Base-by-base conservation (phyloP, 2,888 invertebrate species). In the Papilio elwesi region DNA sequence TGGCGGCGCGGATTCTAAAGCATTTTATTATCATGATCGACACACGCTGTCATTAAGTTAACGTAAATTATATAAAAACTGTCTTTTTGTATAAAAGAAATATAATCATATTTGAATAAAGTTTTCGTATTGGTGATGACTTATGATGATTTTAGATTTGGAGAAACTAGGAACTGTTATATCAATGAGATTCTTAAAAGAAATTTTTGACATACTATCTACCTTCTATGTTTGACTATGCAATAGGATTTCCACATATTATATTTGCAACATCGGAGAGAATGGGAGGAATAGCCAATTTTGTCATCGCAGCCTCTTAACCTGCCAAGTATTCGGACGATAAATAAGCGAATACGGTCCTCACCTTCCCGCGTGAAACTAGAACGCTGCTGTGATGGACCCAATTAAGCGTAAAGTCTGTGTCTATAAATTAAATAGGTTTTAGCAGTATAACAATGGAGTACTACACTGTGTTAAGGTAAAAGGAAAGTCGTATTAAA, bases 401-500 rank as follows among this genome's bases (percentile, higher is more conserved):
- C 26, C 26, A 26, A 26, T 26, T 26, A 26, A 26, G 26, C 26
- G 26, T 26, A 26, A 26, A 26, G 26, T 4, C 4, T 26, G 26
- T 26, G 26, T 26, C 26, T 26, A 26, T 26, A 26, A 26, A 26
- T 26, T 26, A 26, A 52, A 57, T 68, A 67, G 43, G 67, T 52
- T 70, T 53, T 48, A 0, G 6, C 43, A 65, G 13, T 57, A 62
- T 16, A 10, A 43, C 63, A 8, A 53, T 36, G 26, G 26, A 26
- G 43, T 70, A 65, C 26, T 16, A 67, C 55, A 63, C 10, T 51
- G 36, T 62, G 51, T 55, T 48, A 13, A 48, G 52, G 38, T 71
- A 65, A 71, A 79, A 77, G 78, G 81, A 83, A 83, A 83, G 80
- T 77, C 51, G 51, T 68, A 70, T 76, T 73, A 72, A 73, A 75